These are phyloP conservation scores for Glaucidium brasilianum DNA, from an alignment of 2,113 vertebrate genomes.

Conservation along the genomic window DNA sequence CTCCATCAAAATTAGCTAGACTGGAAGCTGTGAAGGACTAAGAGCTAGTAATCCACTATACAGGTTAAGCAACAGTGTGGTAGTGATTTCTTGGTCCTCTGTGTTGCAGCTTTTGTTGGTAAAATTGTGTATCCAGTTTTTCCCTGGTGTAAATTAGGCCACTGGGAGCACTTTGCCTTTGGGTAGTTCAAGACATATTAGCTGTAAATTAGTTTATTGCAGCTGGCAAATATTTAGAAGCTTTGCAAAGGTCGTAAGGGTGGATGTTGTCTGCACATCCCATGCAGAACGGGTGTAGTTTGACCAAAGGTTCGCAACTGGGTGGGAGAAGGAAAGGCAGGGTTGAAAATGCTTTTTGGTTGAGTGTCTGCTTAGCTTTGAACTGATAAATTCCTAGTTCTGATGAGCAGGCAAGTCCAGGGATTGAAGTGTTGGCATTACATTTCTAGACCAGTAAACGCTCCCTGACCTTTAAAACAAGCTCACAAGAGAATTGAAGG, in stretches of 20 bases:
- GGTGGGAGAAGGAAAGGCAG: background rate
- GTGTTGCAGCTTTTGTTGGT: background rate
- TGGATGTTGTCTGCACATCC: background rate
- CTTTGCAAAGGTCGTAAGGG: slow-evolving; percentile 11
- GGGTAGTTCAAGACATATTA: slow-evolving; percentile 18
- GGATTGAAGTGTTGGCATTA: background rate
- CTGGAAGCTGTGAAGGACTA: background rate
- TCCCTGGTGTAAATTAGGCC: background rate
- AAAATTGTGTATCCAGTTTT: background rate
- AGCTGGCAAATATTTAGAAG: slow-evolving; percentile 19
- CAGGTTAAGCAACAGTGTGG: slow-evolving; percentile 15
- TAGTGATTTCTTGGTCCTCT: background rate
- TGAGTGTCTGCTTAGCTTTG: background rate
- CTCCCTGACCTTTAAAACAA: background rate
- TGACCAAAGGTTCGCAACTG: background rate
- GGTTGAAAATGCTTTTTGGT: background rate
- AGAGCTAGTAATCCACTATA: background rate
- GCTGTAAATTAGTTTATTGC: slow-evolving; percentile 52
- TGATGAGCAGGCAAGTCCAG: background rate
- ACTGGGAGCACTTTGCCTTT: slow-evolving; percentile 34
- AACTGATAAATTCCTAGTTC: background rate
- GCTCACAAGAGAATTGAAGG: background rate
- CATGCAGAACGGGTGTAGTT: background rate
- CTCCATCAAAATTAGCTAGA: background rate
- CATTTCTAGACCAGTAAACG: background rate